Base-by-base conservation (phyloP, 2,113 vertebrate genomes). In the Triplophysa tibetana region DNA sequence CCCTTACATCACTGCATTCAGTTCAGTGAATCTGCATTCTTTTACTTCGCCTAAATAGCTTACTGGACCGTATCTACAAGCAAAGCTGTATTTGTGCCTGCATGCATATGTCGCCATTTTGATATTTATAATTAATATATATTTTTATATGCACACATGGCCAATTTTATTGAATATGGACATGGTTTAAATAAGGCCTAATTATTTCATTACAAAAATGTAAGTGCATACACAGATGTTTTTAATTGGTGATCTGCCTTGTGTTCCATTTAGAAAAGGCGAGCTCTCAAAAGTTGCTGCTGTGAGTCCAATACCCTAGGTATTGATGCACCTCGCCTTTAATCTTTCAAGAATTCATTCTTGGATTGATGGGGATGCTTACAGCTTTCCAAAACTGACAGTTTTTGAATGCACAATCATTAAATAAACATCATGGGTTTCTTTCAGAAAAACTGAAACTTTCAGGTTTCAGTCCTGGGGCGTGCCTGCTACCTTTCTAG, bases 181-280 rank as follows among this genome's bases (percentile, higher is more conserved):
- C 11, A 56, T 56, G 2, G 69, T 33, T 56, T 26, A 41, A 14
- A 58, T 72, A 14, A 38, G 52, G 17, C 52, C 69, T 38, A 21
- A 23, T 58, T 58, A 56, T 70, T 54, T 58, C n/a, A 10, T 58
- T 21, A n/a, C 5, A 58, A n/a, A 13, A 21, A 72, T 58, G n/a
- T 21, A 56, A 38, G 5, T 72, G 50, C 26, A 56, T n/a, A 50
- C 29, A 29, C 48, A 70, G 69, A 70, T 70, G 17, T 56, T 56
- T 56, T 56, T n/a, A 17, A n/a, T 9, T 56, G 16, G 50, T 56
- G 54, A 56, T 21, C 54, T 56, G 19, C 50, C 50, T 52, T 3
- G 0, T 52, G 12, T 5, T 52, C 50, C 54, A n/a, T 56, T 19
- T 16, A 56, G 19, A 2, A 19, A 16, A 56, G 29, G 29, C 4